Evolutionary conservation across 2,797 vertebrate species (phyloP).

Genomic region (Spondyliosoma cantharus): DNA sequence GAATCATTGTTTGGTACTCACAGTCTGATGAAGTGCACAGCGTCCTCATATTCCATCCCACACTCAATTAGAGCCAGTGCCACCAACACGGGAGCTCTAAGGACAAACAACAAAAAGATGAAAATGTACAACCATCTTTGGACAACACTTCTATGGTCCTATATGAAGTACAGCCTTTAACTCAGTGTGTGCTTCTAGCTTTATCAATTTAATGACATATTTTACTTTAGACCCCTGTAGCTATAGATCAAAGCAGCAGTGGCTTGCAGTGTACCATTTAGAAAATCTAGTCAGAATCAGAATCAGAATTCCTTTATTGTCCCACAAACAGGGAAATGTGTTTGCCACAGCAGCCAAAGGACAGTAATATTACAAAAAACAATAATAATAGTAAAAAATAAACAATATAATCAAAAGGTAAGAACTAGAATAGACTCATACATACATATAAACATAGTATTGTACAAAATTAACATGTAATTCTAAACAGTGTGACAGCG

Average conservation of each 20-base stretch:
- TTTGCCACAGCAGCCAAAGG: no score
- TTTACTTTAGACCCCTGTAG: neutral
- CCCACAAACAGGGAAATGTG: no score
- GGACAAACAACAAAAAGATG: constrained; percentile 23
- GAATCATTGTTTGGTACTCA: constrained; percentile 76
- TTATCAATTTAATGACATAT: neutral
- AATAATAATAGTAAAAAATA: no score
- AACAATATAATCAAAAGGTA: no score
- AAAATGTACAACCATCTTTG: constrained; percentile 2
- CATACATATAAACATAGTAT: no score
- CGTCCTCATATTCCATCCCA: constrained; percentile 99
- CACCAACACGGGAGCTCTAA: constrained; percentile 96
- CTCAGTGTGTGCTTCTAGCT: neutral
- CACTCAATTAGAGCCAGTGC: constrained; percentile 97
- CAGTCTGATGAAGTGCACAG: constrained; percentile 97
- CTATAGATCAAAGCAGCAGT: neutral
- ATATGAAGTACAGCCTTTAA: neutral
- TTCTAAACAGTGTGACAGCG: no score
- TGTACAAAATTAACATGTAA: no score
- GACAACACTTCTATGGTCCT: neutral
- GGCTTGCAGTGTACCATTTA: neutral
- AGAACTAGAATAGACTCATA: no score
- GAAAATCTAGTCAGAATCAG: neutral
- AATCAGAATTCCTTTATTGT: no score
- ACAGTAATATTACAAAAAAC: no score